Percentiles rank a stretch among this genome's conserved stretches.
Evolutionary conservation across 2,113 vertebrate species (phyloP).

Genomic region (Heterotis niloticus): DNA sequence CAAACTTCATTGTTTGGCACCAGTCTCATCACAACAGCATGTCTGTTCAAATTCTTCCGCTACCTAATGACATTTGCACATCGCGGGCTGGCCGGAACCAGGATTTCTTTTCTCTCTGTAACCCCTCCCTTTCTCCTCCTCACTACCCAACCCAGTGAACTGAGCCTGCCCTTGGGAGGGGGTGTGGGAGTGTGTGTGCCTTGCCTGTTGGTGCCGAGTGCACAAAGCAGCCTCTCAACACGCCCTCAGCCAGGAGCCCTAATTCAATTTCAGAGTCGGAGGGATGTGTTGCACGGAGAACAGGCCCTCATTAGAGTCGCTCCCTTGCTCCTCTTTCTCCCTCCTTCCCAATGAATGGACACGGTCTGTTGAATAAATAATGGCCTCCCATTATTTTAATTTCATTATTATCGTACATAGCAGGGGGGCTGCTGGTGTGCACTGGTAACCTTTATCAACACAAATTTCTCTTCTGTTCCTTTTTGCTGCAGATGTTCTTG

Average conservation of each 20-base stretch:
- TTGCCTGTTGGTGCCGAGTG: conserved; percentile 4
- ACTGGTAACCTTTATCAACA: conserved; percentile 8
- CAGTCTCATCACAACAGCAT: not conserved
- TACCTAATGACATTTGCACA: not conserved
- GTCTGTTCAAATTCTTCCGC: conserved; percentile 3
- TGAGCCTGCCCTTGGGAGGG: not conserved
- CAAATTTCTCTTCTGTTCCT: not conserved
- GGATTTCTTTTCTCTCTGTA: not conserved
- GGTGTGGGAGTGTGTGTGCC: not conserved
- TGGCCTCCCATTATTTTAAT: conserved; percentile 48
- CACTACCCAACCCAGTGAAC: not conserved
- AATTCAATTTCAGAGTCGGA: conserved; percentile 26
- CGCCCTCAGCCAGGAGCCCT: conserved; percentile 17
- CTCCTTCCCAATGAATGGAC: conserved; percentile 20
- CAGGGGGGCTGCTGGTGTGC: conserved; percentile 29
- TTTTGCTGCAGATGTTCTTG: not conserved
- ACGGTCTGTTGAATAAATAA: conserved; percentile 25
- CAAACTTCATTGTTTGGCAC: not conserved
- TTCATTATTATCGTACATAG: conserved; percentile 37
- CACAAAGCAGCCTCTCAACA: conserved; percentile 22
- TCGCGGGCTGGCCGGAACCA: not conserved
- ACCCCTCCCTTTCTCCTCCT: not conserved
- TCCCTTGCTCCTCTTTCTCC: not conserved
- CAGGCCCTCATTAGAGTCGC: conserved; percentile 5
- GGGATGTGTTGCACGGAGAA: not conserved